Evolutionary conservation across 2,113 vertebrate genomes (phyloP).

Genomic region (Pipra filicauda): DNA sequence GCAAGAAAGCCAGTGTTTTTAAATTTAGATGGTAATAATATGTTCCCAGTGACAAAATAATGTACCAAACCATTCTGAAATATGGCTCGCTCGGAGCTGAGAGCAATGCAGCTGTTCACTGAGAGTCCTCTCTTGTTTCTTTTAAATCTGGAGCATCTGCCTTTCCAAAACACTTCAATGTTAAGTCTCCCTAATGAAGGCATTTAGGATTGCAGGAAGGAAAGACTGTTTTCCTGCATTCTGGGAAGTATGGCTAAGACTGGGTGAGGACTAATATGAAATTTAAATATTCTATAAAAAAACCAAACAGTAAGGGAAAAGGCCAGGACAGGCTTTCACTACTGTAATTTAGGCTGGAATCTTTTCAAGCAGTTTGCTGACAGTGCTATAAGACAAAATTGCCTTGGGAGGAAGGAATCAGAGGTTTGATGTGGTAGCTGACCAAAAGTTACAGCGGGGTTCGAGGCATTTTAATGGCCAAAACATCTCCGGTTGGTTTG

Average conservation of each 20-base stretch:
- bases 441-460: background rate
- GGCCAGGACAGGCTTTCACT: background rate
- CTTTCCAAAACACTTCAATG: background rate
- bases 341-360: conserved; percentile 57
- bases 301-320: background rate
- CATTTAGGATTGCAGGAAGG: conserved; percentile 37
- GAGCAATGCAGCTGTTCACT: conserved; percentile 52
- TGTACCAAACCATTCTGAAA: background rate
- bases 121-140: background rate
- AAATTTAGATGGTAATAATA: conserved; percentile 55
- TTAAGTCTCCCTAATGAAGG: conserved; percentile 19
- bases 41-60: conserved; percentile 41
- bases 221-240: background rate
- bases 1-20: conserved; percentile 14
- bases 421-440: background rate
- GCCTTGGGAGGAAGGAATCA: background rate
- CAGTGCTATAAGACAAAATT: background rate
- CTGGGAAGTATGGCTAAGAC: background rate
- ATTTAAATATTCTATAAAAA: background rate
- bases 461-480: background rate
- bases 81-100: background rate
- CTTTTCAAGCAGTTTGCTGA: conserved; percentile 45
- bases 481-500: background rate
- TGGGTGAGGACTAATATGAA: background rate
- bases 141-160: background rate